phyloP scores from a whole-genome alignment of 30 jellyfish, hydroid and myxozoan genomes.

The Rhopilema esculentum region DNA sequence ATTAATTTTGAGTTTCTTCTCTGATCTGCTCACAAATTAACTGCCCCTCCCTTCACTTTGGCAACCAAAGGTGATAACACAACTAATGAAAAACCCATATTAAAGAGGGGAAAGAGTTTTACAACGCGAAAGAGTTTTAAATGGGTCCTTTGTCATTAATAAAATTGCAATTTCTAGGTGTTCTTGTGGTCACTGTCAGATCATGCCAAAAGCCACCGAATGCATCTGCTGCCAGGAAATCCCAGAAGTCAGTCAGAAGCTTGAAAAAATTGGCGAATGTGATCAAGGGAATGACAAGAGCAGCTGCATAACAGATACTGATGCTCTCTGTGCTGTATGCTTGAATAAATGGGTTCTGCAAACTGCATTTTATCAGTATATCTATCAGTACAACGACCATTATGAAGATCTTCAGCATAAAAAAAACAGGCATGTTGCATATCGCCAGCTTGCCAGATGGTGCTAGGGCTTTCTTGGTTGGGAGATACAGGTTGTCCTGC shows the following conservation, averaged over 20 bases:
- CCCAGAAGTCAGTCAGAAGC: background rate
- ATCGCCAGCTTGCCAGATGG: too few relatives aligned
- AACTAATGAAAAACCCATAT: background rate
- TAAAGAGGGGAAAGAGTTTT: background rate
- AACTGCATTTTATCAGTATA: too few relatives aligned
- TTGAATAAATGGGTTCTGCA: too few relatives aligned
- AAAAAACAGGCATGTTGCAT: too few relatives aligned
- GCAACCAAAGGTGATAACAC: background rate
- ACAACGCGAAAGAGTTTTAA: background rate
- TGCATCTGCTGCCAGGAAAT: background rate
- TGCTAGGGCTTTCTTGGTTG: too few relatives aligned
- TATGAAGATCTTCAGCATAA: too few relatives aligned
- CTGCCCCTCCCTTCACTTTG: background rate
- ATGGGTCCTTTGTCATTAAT: background rate
- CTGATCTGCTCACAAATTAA: background rate
- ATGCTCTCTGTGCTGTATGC: too few relatives aligned
- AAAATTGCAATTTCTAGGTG: slow-evolving; percentile 3
- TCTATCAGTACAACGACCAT: too few relatives aligned
- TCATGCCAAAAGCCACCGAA: background rate
- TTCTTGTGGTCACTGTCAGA: background rate
- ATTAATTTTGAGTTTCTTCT: background rate
- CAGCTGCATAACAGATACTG: background rate
- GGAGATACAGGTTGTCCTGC: too few relatives aligned
- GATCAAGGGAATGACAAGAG: background rate
- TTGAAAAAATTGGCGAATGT: background rate